Base-by-base conservation (phyloP, 1,140 invertebrate genomes). In the Pseudoatta argentina region DNA sequence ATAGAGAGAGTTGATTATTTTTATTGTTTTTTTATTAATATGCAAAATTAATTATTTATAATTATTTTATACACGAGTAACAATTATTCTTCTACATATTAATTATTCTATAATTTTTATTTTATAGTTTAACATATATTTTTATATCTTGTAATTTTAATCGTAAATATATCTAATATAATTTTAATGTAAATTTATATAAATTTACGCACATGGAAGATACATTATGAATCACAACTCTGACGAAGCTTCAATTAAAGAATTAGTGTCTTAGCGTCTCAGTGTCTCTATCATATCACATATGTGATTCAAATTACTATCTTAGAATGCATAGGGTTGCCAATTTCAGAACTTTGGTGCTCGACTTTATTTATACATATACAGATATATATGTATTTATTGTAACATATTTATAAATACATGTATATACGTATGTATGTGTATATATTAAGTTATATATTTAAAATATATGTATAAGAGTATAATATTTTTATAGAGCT, bases 171-270 rank as follows among this genome's bases (percentile, higher is more conserved):
- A 34, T 10, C 39, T 44, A 10, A 44, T 44, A 44, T 44, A 44
- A 34, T 34, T 7, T 44, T 10, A 44, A 44, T 44, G 8, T 44
- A 44, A 44, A 44, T 30, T 30, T 30, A 44, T 44, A 44, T 44
- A 44, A 44, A 44, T 44, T 44, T 44, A 44, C 0, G 7, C 39
- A 1, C 8, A 44, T 44, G 10, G 8, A 66, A 21, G 0, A 66
- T 66, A 39, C 2, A n/a, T 14, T 34, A 34, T 64, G 0, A 64
- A 64, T 34, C n/a, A 44, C n/a, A 21, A 67, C 6, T 6, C 14
- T 14, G 64, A 67, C 18, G 10, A 44, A 67, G 24, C n/a, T 67
- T 67, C 18, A 21, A 67, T 14, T 67, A 67, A 67, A 67, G 3
- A 39, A 27, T 34, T 34, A 34, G 30, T 34, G 30, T 34, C 6